These are phyloP conservation scores for Pomacea maculata DNA, from an alignment of 1,140 invertebrate species.

Conservation along the genomic window DNA sequence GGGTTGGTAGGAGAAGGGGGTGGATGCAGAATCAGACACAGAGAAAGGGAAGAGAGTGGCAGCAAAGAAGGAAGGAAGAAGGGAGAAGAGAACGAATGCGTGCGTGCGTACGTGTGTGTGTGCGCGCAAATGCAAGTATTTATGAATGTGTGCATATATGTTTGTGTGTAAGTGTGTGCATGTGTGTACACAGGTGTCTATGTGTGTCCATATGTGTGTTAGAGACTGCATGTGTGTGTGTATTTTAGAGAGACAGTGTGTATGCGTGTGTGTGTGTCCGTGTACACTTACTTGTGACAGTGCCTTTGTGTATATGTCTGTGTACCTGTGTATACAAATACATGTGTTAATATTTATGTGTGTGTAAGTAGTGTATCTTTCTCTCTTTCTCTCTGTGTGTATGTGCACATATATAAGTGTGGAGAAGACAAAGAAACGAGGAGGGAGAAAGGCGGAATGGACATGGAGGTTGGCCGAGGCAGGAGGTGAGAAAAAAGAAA, in stretches of 20 bases:
- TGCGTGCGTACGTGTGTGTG: not conserved
- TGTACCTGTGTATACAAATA: too few relatives aligned
- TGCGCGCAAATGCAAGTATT: not conserved
- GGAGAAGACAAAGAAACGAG: not conserved
- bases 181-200: not conserved
- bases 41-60: not conserved
- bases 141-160: not conserved
- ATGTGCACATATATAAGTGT: not conserved
- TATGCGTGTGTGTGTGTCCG: too few relatives aligned
- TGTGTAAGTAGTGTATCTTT: constrained; percentile 6
- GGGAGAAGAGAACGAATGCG: not conserved
- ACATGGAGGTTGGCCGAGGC: too few relatives aligned
- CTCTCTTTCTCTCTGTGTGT: constrained; percentile 17
- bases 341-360: not conserved
- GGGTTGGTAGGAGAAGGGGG: too few relatives aligned
- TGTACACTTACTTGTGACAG: too few relatives aligned
- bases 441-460: too few relatives aligned
- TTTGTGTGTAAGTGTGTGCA: not conserved
- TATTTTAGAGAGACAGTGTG: not conserved
- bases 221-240: constrained; percentile 7
- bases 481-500: too few relatives aligned
- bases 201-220: not conserved
- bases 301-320: too few relatives aligned
- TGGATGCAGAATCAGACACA: too few relatives aligned
- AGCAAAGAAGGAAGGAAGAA: not conserved